A percentile compares a stretch with the other conserved stretches of the same genome.
Evolutionary conservation across 2,113 vertebrate species (phyloP).

Genomic region (Pseudopipra pipra): DNA sequence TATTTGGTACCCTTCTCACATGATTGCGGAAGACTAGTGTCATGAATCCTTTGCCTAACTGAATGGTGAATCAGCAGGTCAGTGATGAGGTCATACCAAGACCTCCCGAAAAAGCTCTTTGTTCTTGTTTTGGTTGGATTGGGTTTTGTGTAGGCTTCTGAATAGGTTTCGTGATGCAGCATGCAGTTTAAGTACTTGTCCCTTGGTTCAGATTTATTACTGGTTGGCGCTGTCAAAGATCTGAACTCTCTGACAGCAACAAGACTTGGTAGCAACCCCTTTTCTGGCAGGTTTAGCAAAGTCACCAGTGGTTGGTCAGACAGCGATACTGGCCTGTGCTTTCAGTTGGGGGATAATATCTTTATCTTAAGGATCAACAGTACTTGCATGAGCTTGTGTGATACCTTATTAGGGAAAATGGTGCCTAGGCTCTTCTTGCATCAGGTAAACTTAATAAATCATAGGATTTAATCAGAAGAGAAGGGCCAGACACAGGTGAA

Average conservation of each 20-base stretch:
- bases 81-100: slow-evolving; percentile 25
- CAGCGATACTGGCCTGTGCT: background rate
- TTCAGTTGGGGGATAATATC: background rate
- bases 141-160: background rate
- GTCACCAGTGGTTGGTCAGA: background rate
- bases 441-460: background rate
- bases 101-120: background rate
- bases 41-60: background rate
- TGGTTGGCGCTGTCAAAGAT: background rate
- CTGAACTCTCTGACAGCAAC: background rate
- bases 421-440: background rate
- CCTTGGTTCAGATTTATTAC: background rate
- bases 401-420: background rate
- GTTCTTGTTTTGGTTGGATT: slow-evolving; percentile 9
- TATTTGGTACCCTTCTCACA: slow-evolving; percentile 33
- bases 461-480: background rate
- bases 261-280: background rate
- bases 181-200: background rate
- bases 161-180: background rate
- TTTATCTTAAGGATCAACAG: background rate
- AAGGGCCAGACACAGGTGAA: background rate
- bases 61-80: slow-evolving; percentile 35
- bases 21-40: slow-evolving; percentile 6
- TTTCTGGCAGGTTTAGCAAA: background rate
- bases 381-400: background rate